Percentiles rank a stretch among this genome's conserved stretches.
phyloP scores from a whole-genome alignment of 2,113 vertebrate species.

The Onychostoma macrolepis region DNA sequence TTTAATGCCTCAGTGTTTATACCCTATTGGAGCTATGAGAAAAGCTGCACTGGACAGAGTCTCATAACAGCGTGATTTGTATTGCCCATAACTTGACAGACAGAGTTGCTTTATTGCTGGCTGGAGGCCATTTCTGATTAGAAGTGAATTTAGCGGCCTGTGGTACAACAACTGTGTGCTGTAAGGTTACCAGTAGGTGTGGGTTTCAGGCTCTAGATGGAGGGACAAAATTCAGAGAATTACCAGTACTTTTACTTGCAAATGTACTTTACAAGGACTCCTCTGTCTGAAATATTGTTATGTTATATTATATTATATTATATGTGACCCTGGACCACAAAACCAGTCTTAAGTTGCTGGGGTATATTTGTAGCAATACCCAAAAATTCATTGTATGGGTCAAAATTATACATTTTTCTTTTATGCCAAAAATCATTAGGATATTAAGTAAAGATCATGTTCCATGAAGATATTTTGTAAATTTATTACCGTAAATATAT shows the following conservation, averaged over 20 bases:
- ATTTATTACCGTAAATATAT: too few species aligned
- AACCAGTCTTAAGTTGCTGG: too few species aligned
- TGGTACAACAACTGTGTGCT: conserved; percentile 4
- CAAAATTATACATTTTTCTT: too few species aligned
- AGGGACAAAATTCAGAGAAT: neutral
- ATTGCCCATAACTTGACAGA: conserved; percentile 47
- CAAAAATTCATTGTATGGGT: too few species aligned
- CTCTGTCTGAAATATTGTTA: neutral
- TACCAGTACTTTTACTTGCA: neutral
- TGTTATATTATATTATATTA: too few species aligned
- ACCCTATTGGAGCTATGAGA: conserved; percentile 32
- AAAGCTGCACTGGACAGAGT: conserved; percentile 31
- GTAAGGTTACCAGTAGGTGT: neutral
- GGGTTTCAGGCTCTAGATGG: neutral
- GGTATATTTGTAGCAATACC: too few species aligned
- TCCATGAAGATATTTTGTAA: too few species aligned
- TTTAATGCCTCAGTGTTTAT: conserved; percentile 49
- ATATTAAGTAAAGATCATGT: too few species aligned
- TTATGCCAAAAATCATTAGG: too few species aligned
- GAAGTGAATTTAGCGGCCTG: conserved; percentile 38
- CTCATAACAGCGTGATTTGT: conserved; percentile 52
- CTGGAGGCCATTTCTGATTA: conserved; percentile 53
- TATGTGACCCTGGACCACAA: too few species aligned
- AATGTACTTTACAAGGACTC: too few species aligned
- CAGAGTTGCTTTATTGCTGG: conserved; percentile 41